Conservation (phyloP, 2,113 vertebrate genomes). For the Smithornis capensis region DNA sequence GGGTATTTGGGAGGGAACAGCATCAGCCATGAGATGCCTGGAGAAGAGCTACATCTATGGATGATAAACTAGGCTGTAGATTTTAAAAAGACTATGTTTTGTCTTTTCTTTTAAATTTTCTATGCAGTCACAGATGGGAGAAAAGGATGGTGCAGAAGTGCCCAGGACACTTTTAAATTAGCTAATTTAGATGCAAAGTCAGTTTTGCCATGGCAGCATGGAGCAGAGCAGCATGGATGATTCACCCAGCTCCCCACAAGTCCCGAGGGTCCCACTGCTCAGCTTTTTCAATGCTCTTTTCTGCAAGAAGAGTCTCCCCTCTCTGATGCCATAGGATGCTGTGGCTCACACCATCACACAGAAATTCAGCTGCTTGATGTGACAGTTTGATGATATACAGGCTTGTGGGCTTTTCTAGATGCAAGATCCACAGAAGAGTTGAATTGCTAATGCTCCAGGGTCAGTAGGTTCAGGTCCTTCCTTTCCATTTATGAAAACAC, state of each 20-base stretch:
- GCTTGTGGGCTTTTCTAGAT: not conserved
- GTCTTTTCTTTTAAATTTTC: not conserved
- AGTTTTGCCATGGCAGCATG: not conserved
- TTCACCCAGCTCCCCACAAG: not conserved
- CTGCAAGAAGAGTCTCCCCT: not conserved
- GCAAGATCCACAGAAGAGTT: not conserved
- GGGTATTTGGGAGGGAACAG: not conserved
- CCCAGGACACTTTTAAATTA: not conserved
- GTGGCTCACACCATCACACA: not conserved
- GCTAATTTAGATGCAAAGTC: slow-evolving; percentile 1
- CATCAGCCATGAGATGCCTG: not conserved
- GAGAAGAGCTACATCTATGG: not conserved
- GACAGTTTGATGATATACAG: not conserved
- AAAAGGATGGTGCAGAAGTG: not conserved
- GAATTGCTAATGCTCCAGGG: not conserved
- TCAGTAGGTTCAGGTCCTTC: not conserved
- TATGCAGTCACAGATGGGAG: not conserved
- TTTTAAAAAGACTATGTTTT: not conserved
- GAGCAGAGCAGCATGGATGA: not conserved
- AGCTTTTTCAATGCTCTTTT: not conserved
- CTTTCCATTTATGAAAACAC: not conserved
- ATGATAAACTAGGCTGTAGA: not conserved
- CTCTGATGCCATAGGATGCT: not conserved
- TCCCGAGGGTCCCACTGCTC: not conserved
- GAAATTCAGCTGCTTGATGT: not conserved